Percentiles rank a stretch among this genome's conserved stretches.
Evolutionary conservation across 1,140 invertebrate genomes (phyloP).

Genomic region (Dendrolimus punctatus): DNA sequence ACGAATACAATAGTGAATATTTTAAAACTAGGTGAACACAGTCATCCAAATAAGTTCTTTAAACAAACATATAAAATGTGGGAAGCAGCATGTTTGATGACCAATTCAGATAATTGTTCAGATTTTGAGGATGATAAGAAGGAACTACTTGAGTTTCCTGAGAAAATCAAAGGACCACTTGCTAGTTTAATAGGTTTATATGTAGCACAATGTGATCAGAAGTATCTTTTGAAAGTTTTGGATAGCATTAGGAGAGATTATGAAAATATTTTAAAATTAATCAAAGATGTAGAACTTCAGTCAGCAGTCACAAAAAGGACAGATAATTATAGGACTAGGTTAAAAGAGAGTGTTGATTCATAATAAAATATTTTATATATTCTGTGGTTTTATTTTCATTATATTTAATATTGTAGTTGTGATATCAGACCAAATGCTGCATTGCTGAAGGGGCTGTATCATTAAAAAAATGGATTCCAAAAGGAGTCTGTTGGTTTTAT

Average conservation of each 20-base stretch:
- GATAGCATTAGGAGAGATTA: conserved; percentile 33
- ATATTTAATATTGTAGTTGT: neutral
- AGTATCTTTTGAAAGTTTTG: conserved; percentile 30
- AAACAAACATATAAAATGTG: conserved; percentile 41
- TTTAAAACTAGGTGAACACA: conserved; percentile 26
- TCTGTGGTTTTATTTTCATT: neutral
- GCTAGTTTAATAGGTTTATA: conserved; percentile 39
- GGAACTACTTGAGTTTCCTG: conserved; percentile 33
- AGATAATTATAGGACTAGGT: conserved; percentile 36
- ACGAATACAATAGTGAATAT: conserved; percentile 36
- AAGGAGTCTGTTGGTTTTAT: too few relatives aligned
- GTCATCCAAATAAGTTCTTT: conserved; percentile 32
- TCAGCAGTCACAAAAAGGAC: conserved; percentile 29
- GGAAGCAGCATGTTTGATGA: conserved; percentile 33
- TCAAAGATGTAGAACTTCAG: conserved; percentile 26
- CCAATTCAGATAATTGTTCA: conserved; percentile 30
- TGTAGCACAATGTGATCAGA: conserved; percentile 35
- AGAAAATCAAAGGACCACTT: conserved; percentile 37
- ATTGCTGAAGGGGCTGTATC: too few relatives aligned
- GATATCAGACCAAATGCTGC: too few relatives aligned
- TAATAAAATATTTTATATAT: conserved; percentile 14
- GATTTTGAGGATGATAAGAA: conserved; percentile 51
- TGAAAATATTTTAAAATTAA: conserved; percentile 35
- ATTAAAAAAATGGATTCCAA: neutral
- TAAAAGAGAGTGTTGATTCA: conserved; percentile 41